Evolutionary conservation across 1,140 invertebrate species (phyloP), one percentile per base, ranked within the genome.

Genomic region (Zaprionus taronus): DNA sequence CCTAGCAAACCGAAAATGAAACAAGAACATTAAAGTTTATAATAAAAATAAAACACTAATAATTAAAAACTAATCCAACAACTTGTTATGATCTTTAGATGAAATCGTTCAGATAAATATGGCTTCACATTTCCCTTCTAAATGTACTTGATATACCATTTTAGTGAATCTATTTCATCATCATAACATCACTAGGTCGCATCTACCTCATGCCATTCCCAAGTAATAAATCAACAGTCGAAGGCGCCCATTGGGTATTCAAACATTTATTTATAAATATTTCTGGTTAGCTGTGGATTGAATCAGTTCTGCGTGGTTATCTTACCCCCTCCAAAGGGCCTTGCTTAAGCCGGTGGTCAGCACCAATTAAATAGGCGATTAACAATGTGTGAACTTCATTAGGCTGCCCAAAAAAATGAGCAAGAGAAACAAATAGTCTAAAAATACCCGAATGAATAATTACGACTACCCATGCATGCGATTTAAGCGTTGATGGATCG

Each of bases 381-480:
- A 80, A 77, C 77, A 74, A 68, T 80, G 70, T 75, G 73, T 78
- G 61, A 82, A 86, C 72, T 80, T 86, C 80, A 87, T 87, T 83
- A 78, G 80, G 55, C 67, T 69, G 64, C 49, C 62, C 47, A 36
- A 63, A 57, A 68, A 63, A 64, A 76, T 38, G 77, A 83, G 79
- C 55, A 38, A 41, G 17, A 56, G 71, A 79, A 79, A 76, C 60
- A 85, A 85, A 84, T 67, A 63, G 58, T 34, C 28, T 51, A 65
- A 73, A 77, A 77, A 61, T 66, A 81, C 47, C 20, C 11, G 20
- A 12, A 51, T 83, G 67, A 79, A 60, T 58, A 82, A 79, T 72
- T 75, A 44, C 28, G 28, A 57, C 26, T 64, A 26, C 17, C 17
- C 65, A 62, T 64, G 47, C 11, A 22, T 49, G 47, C 4, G 47